Evolutionary conservation across 1,140 invertebrate species (phyloP).

Genomic region (Trypoxylus dichotomus): DNA sequence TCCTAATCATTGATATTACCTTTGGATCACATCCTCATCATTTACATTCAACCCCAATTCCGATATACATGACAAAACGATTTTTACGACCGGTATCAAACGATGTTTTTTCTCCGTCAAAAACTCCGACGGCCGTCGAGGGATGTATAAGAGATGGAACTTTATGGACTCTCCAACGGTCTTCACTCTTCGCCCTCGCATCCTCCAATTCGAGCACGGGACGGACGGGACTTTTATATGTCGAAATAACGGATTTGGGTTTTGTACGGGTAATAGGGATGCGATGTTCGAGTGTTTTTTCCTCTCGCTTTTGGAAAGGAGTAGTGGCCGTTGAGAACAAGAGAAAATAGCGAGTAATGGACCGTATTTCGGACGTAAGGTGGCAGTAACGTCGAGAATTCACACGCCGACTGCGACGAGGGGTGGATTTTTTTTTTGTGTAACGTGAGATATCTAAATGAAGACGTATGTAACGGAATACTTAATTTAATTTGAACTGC

Average conservation of each 20-base stretch:
- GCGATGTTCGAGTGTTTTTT: slow-evolving; percentile 17
- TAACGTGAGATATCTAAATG: not conserved
- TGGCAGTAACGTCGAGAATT: not conserved
- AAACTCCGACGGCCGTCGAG: not conserved
- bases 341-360: slow-evolving; percentile 16
- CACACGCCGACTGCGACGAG: not conserved
- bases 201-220: not conserved
- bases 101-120: not conserved
- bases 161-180: slow-evolving; percentile 19
- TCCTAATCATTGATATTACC: not conserved
- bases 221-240: not conserved
- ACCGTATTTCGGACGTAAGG: slow-evolving; percentile 20
- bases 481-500: not conserved
- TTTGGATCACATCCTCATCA: not conserved
- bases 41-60: not conserved
- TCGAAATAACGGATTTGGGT: slow-evolving; percentile 16
- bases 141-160: not conserved
- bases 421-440: not conserved
- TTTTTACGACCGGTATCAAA: not conserved
- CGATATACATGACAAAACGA: slow-evolving; percentile 6
- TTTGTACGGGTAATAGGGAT: slow-evolving; percentile 16
- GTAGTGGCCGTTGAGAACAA: not conserved
- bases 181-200: not conserved
- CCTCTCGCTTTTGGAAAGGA: not conserved
- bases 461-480: not conserved